Base-by-base conservation (phyloP, 1,140 invertebrate genomes). In the Augochlora pura region DNA sequence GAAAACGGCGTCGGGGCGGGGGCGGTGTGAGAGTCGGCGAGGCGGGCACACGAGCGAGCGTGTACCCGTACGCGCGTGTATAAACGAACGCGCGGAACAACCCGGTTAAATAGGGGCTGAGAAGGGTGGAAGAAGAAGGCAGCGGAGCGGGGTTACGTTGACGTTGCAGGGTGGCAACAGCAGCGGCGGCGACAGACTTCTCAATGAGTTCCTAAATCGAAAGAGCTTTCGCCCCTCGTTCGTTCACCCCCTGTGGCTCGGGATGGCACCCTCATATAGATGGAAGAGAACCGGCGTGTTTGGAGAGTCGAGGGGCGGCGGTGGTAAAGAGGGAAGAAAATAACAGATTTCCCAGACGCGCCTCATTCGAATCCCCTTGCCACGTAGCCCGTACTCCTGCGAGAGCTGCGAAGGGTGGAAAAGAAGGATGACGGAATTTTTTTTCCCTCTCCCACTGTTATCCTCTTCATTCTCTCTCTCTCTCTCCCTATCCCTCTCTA, bases 261-360 rank as follows among this genome's bases (percentile, higher is more conserved):
- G 74, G 80, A 78, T 74, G 69, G 63, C 80, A 74, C 77, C 80
- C 76, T 79, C 80, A 6, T 78, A 71, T 71, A 82, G 54, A 71
- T 42, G 74, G 67, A 27, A 52, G 80, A 71, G 80, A 39, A 39
- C 75, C 57, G 65, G 72, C 63, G 62, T 76, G 74, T 70, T 83
- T 65, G 81, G 72, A 73, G 81, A 57, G 80, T 4, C 46, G 69
- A 16, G 75, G 49, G 76, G 63, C 6, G 77, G 62, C 23, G 68
- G 69, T 62, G 49, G 83, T 60, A 69, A 75, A 72, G 76, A 73
- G 84, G 78, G 66, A 79, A 74, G 70, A 77, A 83, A 87, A 87
- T 83, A 88, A 83, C 78, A 85, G 87, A 88, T 88, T 86, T 88
- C 70, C 77, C 69, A 86, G 83, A 84, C 81, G 79, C 80, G 65